Evolutionary conservation across 2,888 invertebrate genomes (phyloP).

Genomic region (Hemistola chrysoprasaria): DNA sequence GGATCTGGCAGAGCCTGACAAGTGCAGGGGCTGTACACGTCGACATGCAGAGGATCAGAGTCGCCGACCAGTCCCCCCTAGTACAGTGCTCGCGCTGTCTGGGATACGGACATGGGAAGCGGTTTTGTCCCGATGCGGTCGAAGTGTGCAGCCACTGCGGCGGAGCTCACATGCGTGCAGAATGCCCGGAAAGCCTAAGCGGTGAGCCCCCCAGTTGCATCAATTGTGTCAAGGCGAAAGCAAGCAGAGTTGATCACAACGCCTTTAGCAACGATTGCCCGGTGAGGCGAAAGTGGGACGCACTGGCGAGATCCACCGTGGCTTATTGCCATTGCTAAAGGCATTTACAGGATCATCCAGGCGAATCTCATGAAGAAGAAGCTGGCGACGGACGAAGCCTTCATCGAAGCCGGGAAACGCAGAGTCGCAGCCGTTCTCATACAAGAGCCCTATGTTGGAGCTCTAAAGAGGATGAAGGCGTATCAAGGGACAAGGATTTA

Average conservation of each 20-base stretch:
- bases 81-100: constrained; percentile 19
- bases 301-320: not conserved
- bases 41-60: constrained; percentile 8
- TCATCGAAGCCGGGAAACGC: too few relatives aligned
- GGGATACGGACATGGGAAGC: not conserved
- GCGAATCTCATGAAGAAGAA: too few relatives aligned
- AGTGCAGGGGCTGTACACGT: not conserved
- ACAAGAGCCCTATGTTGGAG: constrained; percentile 1
- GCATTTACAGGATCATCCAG: not conserved
- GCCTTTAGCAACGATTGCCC: not conserved
- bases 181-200: constrained; percentile 8
- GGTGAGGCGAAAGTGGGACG: not conserved
- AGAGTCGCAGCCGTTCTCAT: not conserved
- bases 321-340: constrained; percentile 7
- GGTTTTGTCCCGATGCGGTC: constrained; percentile 14
- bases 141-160: constrained; percentile 29
- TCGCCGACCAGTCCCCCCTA: constrained; percentile 22
- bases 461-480: not conserved
- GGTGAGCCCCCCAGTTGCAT: not conserved
- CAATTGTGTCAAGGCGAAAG: not conserved
- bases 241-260: not conserved
- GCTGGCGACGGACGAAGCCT: not conserved
- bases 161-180: constrained; percentile 14
- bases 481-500: too few relatives aligned
- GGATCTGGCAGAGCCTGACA: not conserved